phyloP scores from a whole-genome alignment of 2,113 vertebrate species.

The Excalfactoria chinensis region DNA sequence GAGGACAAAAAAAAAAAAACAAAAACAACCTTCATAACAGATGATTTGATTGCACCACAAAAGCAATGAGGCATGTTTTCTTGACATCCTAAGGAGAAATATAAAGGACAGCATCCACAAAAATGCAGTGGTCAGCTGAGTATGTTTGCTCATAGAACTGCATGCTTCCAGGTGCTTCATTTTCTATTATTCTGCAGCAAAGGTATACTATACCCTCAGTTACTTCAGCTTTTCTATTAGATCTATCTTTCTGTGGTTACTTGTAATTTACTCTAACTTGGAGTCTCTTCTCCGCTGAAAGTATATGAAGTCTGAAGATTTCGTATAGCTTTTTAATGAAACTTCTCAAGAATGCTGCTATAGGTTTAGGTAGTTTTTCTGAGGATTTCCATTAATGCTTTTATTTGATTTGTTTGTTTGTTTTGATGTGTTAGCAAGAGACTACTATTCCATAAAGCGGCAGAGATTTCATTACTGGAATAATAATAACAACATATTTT shows the following conservation, averaged over 20 bases:
- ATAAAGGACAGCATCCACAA: not conserved
- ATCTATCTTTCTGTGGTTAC: not conserved
- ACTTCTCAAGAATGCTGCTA: not conserved
- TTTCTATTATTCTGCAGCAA: not conserved
- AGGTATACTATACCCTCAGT: not conserved
- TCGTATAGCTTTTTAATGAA: not conserved
- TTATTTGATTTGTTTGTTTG: not conserved
- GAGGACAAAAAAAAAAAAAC: not conserved
- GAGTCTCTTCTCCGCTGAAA: not conserved
- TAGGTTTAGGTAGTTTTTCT: not conserved
- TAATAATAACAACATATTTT: slow-evolving; percentile 17
- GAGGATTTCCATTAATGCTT: not conserved
- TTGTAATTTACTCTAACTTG: not conserved
- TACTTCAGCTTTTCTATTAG: not conserved
- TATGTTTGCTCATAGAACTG: not conserved
- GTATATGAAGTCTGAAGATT: not conserved
- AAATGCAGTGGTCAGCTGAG: fast-evolving
- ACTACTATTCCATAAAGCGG: not conserved
- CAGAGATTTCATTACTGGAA: slow-evolving; percentile 29
- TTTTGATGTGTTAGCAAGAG: not conserved
- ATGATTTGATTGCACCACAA: not conserved
- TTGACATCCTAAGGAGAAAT: not conserved
- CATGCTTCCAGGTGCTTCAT: not conserved
- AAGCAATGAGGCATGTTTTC: too few relatives aligned
- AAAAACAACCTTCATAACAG: fast-evolving